Conservation (phyloP, 2,888 invertebrate genomes). For the Malacosoma neustria region DNA sequence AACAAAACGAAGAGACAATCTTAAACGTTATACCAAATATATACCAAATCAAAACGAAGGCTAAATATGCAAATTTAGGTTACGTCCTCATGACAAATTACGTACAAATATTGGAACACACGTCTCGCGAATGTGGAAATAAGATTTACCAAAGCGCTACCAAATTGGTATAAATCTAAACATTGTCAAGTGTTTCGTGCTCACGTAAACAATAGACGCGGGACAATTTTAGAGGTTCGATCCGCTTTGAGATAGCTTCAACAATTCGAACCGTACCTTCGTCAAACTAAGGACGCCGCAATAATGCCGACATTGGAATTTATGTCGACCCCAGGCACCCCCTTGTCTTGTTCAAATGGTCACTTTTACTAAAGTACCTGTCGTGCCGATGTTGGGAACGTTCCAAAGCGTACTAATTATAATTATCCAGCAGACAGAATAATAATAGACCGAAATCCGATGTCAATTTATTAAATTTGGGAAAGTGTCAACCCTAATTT, state of each 20-base stretch:
- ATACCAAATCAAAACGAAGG: too few relatives aligned
- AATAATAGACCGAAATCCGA: slow-evolving; percentile 4
- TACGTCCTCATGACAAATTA: too few relatives aligned
- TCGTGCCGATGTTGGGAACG: slow-evolving; percentile 31
- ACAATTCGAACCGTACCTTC: slow-evolving; percentile 57
- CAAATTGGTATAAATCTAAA: slow-evolving; percentile 21
- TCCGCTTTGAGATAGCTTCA: slow-evolving; percentile 46
- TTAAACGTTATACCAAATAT: too few relatives aligned
- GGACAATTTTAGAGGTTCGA: slow-evolving; percentile 39
- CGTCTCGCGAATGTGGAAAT: slow-evolving; percentile 4
- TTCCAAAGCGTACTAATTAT: slow-evolving; percentile 21
- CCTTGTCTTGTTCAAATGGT: slow-evolving; percentile 46
- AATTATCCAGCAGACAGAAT: slow-evolving; percentile 1
- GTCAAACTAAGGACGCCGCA: slow-evolving; percentile 58
- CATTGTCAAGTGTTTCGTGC: slow-evolving; percentile 23
- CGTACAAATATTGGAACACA: too few relatives aligned
- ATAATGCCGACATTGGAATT: slow-evolving; percentile 57
- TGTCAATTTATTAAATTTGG: slow-evolving; percentile 14
- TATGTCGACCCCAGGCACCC: slow-evolving; percentile 53
- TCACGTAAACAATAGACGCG: slow-evolving; percentile 35
- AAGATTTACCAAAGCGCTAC: slow-evolving; percentile 1
- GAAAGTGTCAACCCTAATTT: not conserved
- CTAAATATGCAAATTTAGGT: too few relatives aligned
- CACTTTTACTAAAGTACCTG: slow-evolving; percentile 54
- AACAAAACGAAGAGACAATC: too few relatives aligned